Evolutionary conservation across 2,113 vertebrate genomes (phyloP).

Genomic region (Pangasianodon gigas): DNA sequence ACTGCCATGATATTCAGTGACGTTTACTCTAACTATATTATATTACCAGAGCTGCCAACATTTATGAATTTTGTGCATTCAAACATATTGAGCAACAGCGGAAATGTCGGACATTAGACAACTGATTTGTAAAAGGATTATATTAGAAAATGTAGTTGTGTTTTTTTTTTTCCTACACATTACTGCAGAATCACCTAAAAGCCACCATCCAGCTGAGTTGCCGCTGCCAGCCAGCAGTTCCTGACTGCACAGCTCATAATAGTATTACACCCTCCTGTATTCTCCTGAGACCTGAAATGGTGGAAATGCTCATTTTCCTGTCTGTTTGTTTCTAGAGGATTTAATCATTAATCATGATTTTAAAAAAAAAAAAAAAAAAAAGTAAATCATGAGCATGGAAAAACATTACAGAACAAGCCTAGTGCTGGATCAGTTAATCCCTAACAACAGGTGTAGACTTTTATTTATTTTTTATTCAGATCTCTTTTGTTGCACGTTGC

Average conservation of each 20-base stretch:
- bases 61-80: background rate
- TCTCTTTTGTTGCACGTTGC: background rate
- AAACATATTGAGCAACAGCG: too few species aligned
- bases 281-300: background rate
- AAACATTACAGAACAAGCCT: background rate
- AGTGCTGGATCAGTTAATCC: background rate
- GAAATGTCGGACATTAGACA: background rate
- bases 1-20: too few species aligned
- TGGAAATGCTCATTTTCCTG: too few species aligned
- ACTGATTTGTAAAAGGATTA: background rate
- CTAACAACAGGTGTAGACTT: background rate
- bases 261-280: background rate
- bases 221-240: background rate
- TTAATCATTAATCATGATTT: background rate
- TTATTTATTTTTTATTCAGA: background rate
- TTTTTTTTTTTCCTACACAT: background rate
- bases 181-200: background rate
- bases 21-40: too few species aligned
- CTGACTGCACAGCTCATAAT: background rate
- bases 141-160: background rate
- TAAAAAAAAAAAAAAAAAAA: too few species aligned
- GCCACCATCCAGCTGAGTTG: background rate
- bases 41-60: background rate
- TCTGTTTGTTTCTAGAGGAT: background rate
- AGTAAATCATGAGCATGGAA: background rate